Base-by-base conservation (phyloP, 1,140 invertebrate species). In the Myzus persicae region DNA sequence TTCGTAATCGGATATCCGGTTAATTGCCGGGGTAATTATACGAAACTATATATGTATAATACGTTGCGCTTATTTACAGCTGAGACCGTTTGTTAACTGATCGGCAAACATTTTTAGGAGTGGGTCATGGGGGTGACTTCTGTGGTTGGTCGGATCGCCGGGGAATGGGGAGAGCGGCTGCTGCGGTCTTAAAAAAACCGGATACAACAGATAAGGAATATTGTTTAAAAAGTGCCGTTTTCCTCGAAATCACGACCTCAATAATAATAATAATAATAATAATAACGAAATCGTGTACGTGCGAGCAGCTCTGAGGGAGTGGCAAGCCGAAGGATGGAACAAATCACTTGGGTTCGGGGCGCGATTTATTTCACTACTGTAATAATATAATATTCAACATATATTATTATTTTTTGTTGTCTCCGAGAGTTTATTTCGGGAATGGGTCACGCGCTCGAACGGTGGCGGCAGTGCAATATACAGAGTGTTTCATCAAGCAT, bases 1-100 rank as follows among this genome's bases (percentile, higher is more conserved):
- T 20, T 40, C 36, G 88, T 40, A 90, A 90, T 90, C 89, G 89
- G 89, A 42, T 54, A 67, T 54, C 51, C 81, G 76, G 91, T 85
- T 93, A 93, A 93, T 93, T 93, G 91, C 91, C 91, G 46, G 91
- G 31, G 91, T 84, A 93, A 93, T 93, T 93, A 76, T 76, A 54
- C 59, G 20, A 84, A 92, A 82, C 81, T 40, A n/a, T n/a, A 18
- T 7, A 26, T 42, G 3, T 44, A 24, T 76, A 76, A 76, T n/a
- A 6, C 31, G 59, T 67, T 31, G 26, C 9, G 59, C 3, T 8
- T 67, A 59, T 48, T 48, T 59, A 31, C 54, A 14, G 31, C 59
- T 18, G 59, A 76, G 31, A 4, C 59, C 59, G n/a, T 76, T n/a
- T 26, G 91, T 51, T 48, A 92, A 82, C 91, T 67, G 91, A 93